These are phyloP conservation scores for Pimephales promelas DNA, from an alignment of 2,113 vertebrate species.

Conservation along the genomic window DNA sequence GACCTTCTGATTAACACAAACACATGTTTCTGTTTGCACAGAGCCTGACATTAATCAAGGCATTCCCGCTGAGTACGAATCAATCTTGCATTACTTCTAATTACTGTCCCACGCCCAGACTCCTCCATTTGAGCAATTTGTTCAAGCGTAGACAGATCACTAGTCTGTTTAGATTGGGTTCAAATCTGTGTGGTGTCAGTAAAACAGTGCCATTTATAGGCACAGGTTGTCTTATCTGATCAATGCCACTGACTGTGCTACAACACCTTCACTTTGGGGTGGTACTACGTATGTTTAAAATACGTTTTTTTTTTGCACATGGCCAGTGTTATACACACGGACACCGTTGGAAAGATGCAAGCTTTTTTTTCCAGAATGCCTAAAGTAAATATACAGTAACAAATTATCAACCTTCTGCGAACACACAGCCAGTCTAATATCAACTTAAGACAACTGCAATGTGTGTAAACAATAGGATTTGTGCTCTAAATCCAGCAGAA, in stretches of 20 bases:
- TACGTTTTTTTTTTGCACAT: neutral
- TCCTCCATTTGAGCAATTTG: slow-evolving; percentile 53
- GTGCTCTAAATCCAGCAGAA: no score
- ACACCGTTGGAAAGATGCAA: no score
- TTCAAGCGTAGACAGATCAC: slow-evolving; percentile 49
- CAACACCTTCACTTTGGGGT: neutral
- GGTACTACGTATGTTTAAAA: neutral
- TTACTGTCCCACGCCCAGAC: slow-evolving; percentile 57
- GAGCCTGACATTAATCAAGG: slow-evolving; percentile 54
- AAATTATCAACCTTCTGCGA: no score
- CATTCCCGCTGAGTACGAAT: slow-evolving; percentile 55
- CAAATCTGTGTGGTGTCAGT: neutral
- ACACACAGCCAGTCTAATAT: no score
- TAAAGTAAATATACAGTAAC: no score
- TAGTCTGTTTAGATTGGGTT: slow-evolving; percentile 5
- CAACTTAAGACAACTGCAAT: no score
- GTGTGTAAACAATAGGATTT: no score
- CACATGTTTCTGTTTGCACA: slow-evolving; percentile 53
- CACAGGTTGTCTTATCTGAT: neutral
- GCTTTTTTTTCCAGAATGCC: no score
- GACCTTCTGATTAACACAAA: slow-evolving; percentile 65
- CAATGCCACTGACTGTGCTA: neutral
- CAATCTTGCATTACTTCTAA: slow-evolving; percentile 61
- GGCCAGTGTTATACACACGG: no score
- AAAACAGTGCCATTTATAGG: neutral